Percentiles rank a stretch among this genome's conserved stretches.
These are phyloP conservation scores for Lucinisca nassula DNA, from an alignment of 2,888 invertebrate genomes.

Conservation along the genomic window DNA sequence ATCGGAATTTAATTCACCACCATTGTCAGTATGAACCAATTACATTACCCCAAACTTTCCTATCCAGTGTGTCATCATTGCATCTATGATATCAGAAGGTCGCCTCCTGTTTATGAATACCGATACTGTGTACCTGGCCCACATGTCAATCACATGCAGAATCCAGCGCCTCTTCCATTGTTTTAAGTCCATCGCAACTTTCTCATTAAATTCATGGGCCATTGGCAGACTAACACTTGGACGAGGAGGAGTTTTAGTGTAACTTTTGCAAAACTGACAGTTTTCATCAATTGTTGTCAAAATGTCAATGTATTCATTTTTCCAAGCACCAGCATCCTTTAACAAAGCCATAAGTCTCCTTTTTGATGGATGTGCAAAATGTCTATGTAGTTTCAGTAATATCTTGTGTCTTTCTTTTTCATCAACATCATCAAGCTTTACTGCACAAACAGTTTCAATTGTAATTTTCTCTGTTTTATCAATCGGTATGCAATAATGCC, in stretches of 20 bases:
- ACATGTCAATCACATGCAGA: conserved; percentile 59
- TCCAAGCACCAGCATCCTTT: conserved; percentile 33
- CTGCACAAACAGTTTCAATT: not conserved
- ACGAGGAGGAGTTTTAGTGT: conserved; percentile 24
- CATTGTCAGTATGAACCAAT: conserved; percentile 45
- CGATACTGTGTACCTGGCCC: conserved; percentile 47
- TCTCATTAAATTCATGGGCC: conserved; percentile 54
- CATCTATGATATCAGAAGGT: conserved; percentile 50
- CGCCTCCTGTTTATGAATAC: conserved; percentile 36
- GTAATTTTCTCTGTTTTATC: not conserved
- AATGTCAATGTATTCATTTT: not conserved
- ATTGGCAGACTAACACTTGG: conserved; percentile 38
- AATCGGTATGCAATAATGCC: conserved; percentile 8
- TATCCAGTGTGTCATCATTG: conserved; percentile 49
- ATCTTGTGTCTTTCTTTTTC: not conserved
- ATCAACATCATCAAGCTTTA: not conserved
- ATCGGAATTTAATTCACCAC: conserved; percentile 56
- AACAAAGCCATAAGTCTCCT: conserved; percentile 24
- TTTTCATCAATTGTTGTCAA: not conserved
- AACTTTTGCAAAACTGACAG: conserved; percentile 34
- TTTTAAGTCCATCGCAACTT: conserved; percentile 56
- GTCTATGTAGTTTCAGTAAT: not conserved
- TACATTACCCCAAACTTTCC: conserved; percentile 44
- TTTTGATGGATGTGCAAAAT: conserved; percentile 34
- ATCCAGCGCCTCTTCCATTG: conserved; percentile 47